phyloP scores from a whole-genome alignment of 1,140 invertebrate genomes.

The Megalonaias nervosa region DNA sequence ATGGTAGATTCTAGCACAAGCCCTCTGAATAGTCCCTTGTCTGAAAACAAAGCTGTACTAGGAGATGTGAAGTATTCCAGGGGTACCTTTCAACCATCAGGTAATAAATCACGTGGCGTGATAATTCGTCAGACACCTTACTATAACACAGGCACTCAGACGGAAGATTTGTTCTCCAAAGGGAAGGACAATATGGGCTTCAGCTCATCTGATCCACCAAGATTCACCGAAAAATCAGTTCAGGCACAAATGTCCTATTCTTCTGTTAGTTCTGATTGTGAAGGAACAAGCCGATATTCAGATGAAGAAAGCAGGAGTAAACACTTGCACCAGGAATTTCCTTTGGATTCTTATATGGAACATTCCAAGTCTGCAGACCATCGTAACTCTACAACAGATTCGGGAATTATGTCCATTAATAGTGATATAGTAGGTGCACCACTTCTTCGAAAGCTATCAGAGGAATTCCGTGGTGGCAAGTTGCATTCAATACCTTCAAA shows the following conservation, averaged over 20 bases:
- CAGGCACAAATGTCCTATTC: constrained; percentile 17
- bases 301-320: too few relatives aligned
- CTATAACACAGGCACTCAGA: constrained; percentile 68
- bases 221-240: constrained; percentile 12
- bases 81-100: constrained; percentile 3
- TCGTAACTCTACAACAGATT: too few relatives aligned
- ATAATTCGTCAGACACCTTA: constrained; percentile 55
- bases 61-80: too few relatives aligned
- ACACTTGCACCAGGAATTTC: too few relatives aligned
- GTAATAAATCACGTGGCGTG: constrained; percentile 22
- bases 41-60: too few relatives aligned
- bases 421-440: constrained; percentile 69
- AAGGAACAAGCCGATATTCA: not conserved
- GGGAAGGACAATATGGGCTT: not conserved
- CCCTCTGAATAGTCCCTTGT: constrained; percentile 45
- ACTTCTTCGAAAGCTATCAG: constrained; percentile 80
- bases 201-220: too few relatives aligned
- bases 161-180: constrained; percentile 41
- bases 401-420: not conserved
- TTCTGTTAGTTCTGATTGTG: constrained; percentile 31
- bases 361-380: too few relatives aligned
- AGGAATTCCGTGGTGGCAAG: constrained; percentile 58
- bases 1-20: constrained; percentile 54
- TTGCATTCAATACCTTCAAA: constrained; percentile 54
- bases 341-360: too few relatives aligned